These are phyloP conservation scores for Orthonevra nobilis DNA, from an alignment of 2,888 invertebrate species.

Conservation along the genomic window DNA sequence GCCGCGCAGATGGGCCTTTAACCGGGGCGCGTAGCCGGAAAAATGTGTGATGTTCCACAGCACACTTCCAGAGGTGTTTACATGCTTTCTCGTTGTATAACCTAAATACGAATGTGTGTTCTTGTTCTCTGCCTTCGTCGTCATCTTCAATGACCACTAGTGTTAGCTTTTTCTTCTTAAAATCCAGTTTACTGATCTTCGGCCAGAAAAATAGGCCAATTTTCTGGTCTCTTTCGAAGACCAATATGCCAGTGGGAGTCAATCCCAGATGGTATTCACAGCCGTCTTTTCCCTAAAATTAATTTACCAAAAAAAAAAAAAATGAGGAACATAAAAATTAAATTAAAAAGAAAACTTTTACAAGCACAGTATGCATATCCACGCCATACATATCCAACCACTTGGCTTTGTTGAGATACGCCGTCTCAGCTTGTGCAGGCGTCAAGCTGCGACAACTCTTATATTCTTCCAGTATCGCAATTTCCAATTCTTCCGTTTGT, in stretches of 20 bases:
- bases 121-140: constrained; percentile 97
- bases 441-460: constrained; percentile 92
- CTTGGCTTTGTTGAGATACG: constrained; percentile 97
- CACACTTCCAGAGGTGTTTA: constrained; percentile 99
- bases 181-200: constrained; percentile 98
- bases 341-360: constrained; percentile 74
- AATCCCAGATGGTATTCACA: constrained; percentile 97
- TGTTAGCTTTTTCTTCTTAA: constrained; percentile 98
- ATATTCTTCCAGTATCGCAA: constrained; percentile 95
- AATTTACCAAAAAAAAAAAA: too few species aligned
- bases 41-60: constrained; percentile 99
- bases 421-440: constrained; percentile 97
- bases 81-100: constrained; percentile 98
- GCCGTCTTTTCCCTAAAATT: constrained; percentile 95
- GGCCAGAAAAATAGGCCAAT: constrained; percentile 99
- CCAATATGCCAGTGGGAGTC: constrained; percentile 98
- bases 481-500: constrained; percentile 98
- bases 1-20: constrained; percentile 92
- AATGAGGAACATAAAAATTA: not conserved
- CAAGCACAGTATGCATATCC: constrained; percentile 97
- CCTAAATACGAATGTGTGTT: constrained; percentile 99
- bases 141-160: constrained; percentile 99
- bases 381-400: constrained; percentile 99
- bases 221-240: constrained; percentile 97
- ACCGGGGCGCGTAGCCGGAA: constrained; percentile 95